Evolutionary conservation across 2,113 vertebrate species (phyloP).

Genomic region (Toxostoma redivivum): DNA sequence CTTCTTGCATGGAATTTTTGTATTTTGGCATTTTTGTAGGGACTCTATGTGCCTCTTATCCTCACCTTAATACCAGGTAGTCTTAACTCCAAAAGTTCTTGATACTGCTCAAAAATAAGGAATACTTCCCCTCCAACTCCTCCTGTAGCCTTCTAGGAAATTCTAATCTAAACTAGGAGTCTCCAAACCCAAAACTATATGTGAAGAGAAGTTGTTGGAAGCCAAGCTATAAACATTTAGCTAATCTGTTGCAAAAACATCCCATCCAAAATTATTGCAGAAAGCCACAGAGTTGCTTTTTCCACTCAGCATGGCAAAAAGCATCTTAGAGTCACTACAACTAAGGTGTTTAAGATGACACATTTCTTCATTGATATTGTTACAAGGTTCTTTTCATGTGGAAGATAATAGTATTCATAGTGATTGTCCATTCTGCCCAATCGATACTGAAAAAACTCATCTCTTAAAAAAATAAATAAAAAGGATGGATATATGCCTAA

Average conservation of each 20-base stretch:
- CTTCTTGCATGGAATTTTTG: neutral
- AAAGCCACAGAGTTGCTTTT: neutral
- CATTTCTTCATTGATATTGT: neutral
- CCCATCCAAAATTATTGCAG: neutral
- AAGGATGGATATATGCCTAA: neutral
- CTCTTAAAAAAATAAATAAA: neutral
- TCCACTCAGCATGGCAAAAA: neutral
- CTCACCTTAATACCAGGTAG: neutral
- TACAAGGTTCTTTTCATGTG: neutral
- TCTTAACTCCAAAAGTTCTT: neutral
- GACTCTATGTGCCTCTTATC: neutral
- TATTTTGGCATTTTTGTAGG: neutral
- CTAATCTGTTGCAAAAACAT: neutral
- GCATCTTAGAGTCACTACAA: neutral
- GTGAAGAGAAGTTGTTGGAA: neutral
- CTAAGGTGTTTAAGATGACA: rapidly evolving
- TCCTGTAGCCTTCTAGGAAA: neutral
- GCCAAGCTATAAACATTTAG: neutral
- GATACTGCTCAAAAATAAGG: neutral
- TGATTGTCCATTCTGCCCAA: neutral
- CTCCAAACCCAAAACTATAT: neutral
- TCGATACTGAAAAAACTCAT: neutral
- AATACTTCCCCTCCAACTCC: neutral
- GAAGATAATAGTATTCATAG: neutral
- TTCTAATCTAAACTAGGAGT: neutral